These are phyloP conservation scores for Agonopterix arenella DNA, from an alignment of 2,888 invertebrate genomes.

Conservation along the genomic window DNA sequence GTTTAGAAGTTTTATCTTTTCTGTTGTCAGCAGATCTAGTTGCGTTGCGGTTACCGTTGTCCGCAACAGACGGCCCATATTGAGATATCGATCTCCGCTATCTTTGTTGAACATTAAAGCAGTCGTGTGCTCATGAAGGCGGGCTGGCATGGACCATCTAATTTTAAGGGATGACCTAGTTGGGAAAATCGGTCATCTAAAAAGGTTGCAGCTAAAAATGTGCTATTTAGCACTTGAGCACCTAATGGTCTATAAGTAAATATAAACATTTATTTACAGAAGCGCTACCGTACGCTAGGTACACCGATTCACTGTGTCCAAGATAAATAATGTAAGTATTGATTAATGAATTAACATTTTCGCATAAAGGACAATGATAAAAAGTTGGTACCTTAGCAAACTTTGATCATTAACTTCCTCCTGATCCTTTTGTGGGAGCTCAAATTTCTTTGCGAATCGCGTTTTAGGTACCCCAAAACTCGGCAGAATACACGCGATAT, in stretches of 20 bases:
- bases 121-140: constrained; percentile 37
- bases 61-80: constrained; percentile 29
- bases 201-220: constrained; percentile 20
- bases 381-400: constrained; percentile 1
- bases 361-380: too few relatives aligned
- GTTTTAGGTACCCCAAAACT: not conserved
- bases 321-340: too few relatives aligned
- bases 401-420: constrained; percentile 8
- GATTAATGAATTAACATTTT: too few relatives aligned
- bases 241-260: constrained; percentile 1
- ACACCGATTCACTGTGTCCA: too few relatives aligned
- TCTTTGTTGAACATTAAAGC: constrained; percentile 44
- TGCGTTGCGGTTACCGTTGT: constrained; percentile 19
- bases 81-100: constrained; percentile 50
- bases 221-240: constrained; percentile 1
- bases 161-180: constrained; percentile 63
- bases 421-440: constrained; percentile 4
- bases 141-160: constrained; percentile 28
- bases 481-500: too few relatives aligned
- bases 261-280: not conserved
- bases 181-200: constrained; percentile 53
- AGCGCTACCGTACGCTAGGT: too few relatives aligned
- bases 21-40: constrained; percentile 18
- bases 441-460: constrained; percentile 3
- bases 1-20: constrained; percentile 25